These are phyloP conservation scores for Nanger granti DNA, from an alignment of 2,113 vertebrate species.

Conservation along the genomic window DNA sequence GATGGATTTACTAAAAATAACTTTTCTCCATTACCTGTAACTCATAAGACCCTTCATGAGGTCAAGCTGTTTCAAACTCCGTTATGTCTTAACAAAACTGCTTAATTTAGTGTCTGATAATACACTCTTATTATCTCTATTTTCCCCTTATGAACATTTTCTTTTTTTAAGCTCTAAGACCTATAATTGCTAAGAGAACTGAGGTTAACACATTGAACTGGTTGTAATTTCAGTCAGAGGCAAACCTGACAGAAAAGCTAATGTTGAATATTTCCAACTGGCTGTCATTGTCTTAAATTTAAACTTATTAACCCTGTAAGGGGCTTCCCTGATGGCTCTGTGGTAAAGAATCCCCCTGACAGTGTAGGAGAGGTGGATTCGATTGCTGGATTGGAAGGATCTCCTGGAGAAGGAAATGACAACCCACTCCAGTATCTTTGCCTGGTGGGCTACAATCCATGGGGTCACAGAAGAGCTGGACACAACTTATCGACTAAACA, in stretches of 20 bases:
- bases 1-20: not conserved
- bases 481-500: not conserved
- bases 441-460: not conserved
- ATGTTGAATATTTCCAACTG: not conserved
- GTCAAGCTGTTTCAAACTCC: not conserved
- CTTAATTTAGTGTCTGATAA: not conserved
- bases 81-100: not conserved
- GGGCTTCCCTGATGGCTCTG: not conserved
- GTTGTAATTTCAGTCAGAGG: not conserved
- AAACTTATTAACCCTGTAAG: not conserved
- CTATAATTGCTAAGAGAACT: not conserved
- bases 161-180: not conserved
- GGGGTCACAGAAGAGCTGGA: not conserved
- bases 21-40: not conserved
- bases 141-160: not conserved
- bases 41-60: not conserved
- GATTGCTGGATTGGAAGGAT: not conserved
- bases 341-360: not conserved
- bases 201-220: not conserved
- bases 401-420: not conserved
- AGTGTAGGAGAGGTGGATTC: not conserved
- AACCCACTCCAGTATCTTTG: not conserved
- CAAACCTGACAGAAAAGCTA: not conserved
- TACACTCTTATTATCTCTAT: not conserved
- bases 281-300: not conserved